phyloP scores from a whole-genome alignment of 2,113 vertebrate species.

The Cyprichromis sp. region DNA sequence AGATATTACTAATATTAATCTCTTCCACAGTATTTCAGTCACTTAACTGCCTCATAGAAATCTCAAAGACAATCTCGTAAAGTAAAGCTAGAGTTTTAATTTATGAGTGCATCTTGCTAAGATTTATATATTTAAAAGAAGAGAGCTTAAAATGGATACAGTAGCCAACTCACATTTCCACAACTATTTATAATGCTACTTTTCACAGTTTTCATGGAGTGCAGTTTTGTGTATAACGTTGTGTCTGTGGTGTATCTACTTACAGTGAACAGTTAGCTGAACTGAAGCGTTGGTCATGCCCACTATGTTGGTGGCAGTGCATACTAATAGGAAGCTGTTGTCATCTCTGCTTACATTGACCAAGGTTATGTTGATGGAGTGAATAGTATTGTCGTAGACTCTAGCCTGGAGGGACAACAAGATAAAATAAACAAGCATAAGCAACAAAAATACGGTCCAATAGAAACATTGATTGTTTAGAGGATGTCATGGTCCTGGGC shows the following conservation, averaged over 20 bases:
- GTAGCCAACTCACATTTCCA: neutral
- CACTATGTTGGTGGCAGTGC: constrained; percentile 90
- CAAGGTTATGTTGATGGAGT: constrained; percentile 87
- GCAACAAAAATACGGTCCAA: neutral
- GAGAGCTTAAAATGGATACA: neutral
- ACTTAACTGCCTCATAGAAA: neutral
- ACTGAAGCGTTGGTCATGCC: constrained; percentile 92
- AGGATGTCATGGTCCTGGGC: neutral
- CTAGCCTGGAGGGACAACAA: constrained; percentile 66
- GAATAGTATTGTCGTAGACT: constrained; percentile 79
- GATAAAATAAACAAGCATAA: neutral
- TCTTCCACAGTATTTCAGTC: neutral
- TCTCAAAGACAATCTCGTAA: neutral
- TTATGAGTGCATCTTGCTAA: neutral
- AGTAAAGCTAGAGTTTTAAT: neutral
- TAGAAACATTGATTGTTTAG: neutral
- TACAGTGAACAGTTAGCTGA: constrained; percentile 90
- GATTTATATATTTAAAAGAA: neutral
- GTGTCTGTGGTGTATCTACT: constrained; percentile 53
- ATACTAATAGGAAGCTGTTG: constrained; percentile 86
- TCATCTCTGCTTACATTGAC: constrained; percentile 90
- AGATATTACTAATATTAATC: neutral
- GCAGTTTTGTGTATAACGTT: neutral
- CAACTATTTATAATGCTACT: neutral
- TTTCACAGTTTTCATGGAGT: neutral